phyloP scores from a whole-genome alignment of 2,113 vertebrate species.

The Eretmochelys imbricata region DNA sequence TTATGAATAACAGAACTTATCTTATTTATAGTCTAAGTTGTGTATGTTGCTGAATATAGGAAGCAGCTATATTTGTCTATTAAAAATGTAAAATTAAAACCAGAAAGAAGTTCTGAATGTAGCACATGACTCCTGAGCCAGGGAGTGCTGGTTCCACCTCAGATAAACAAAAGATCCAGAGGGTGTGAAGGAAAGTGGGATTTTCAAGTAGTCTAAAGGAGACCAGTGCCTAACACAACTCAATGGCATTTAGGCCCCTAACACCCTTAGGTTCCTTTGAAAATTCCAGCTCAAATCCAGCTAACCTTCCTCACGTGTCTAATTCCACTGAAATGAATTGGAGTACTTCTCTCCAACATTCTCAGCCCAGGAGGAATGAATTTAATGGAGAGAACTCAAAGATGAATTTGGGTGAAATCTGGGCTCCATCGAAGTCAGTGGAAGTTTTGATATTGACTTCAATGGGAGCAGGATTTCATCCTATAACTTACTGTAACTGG shows the following conservation, averaged over 20 bases:
- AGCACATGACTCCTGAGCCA: neutral
- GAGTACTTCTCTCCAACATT: neutral
- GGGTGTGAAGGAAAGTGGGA: neutral
- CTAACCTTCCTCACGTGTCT: neutral
- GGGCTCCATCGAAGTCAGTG: neutral
- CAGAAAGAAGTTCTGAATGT: neutral
- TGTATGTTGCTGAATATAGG: neutral
- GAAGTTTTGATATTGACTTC: neutral
- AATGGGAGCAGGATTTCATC: neutral
- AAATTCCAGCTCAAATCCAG: neutral
- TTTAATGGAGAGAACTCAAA: neutral
- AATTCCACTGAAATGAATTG: neutral
- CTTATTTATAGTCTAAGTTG: neutral
- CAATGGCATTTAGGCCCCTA: no score
- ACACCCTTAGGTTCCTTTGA: neutral
- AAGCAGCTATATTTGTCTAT: neutral
- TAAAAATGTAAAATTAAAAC: neutral
- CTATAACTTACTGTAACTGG: neutral
- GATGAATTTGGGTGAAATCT: neutral
- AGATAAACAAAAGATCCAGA: neutral
- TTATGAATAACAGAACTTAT: neutral
- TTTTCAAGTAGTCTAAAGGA: neutral
- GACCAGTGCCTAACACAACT: no score
- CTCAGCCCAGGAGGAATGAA: neutral
- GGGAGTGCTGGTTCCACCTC: neutral